Percentiles rank a stretch among this genome's conserved stretches.
phyloP scores from a whole-genome alignment of 2,797 vertebrate species.

The Propithecus deckenii region DNA sequence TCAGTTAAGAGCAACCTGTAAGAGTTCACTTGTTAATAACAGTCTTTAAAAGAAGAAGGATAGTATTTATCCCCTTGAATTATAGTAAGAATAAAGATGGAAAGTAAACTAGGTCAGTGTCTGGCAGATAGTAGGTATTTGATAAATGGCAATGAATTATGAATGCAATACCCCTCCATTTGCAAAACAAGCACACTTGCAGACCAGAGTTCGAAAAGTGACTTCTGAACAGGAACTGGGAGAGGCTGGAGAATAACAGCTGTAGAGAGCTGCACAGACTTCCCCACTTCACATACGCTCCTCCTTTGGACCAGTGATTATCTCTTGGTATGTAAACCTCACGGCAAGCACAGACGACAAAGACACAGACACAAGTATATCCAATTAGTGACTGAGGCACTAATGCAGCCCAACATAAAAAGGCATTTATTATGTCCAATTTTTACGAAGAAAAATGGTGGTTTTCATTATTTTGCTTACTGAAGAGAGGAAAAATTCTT shows the following conservation, averaged over 20 bases:
- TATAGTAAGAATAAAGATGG: background rate
- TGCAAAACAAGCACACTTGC: background rate
- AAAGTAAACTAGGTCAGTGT: background rate
- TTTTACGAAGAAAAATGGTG: constrained; percentile 11
- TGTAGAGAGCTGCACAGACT: background rate
- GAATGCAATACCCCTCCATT: background rate
- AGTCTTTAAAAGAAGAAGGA: background rate
- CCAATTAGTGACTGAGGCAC: background rate
- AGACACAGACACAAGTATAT: no score
- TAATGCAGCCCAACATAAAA: background rate
- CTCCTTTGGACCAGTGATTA: background rate
- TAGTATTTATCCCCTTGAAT: background rate
- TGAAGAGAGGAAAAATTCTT: background rate
- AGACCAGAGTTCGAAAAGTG: background rate
- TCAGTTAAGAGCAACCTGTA: background rate
- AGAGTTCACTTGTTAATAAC: background rate
- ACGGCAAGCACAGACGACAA: background rate
- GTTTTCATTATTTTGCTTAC: background rate
- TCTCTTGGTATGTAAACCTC: background rate
- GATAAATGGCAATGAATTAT: background rate
- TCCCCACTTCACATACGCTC: background rate
- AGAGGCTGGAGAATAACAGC: background rate
- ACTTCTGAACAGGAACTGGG: background rate
- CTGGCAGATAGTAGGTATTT: background rate
- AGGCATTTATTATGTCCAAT: background rate